A percentile compares a stretch with the other conserved stretches of the same genome.
phyloP scores from a whole-genome alignment of 2,113 vertebrate species.

The Polypterus bichir region DNA sequence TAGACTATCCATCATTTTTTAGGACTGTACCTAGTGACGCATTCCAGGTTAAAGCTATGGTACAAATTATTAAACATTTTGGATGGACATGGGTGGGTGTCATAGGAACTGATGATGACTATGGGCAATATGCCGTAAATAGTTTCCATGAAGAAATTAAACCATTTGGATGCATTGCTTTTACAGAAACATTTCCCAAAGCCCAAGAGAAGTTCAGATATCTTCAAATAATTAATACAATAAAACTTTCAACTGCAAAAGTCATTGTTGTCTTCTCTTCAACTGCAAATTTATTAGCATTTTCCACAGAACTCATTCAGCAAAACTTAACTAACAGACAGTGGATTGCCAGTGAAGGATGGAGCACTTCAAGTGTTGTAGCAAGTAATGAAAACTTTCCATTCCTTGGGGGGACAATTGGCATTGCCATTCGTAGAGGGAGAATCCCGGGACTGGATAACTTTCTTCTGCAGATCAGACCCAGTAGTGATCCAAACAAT shows the following conservation, averaged over 20 bases:
- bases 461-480: slow-evolving; percentile 5
- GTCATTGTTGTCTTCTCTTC: slow-evolving; percentile 9
- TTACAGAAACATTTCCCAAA: slow-evolving; percentile 1
- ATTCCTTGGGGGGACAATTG: slow-evolving; percentile 6
- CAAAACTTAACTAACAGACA: slow-evolving; percentile 7
- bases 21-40: slow-evolving; percentile 13
- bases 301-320: slow-evolving; percentile 9
- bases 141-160: slow-evolving; percentile 8
- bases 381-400: background rate
- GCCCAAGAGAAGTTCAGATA: background rate
- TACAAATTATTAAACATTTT: slow-evolving; percentile 3
- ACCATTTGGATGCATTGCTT: background rate
- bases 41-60: slow-evolving; percentile 5
- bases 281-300: slow-evolving; percentile 7
- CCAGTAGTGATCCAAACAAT: slow-evolving; percentile 4
- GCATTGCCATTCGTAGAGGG: slow-evolving; percentile 3
- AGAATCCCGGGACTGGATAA: slow-evolving; percentile 3
- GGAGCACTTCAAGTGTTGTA: slow-evolving; percentile 9
- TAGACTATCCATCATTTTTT: slow-evolving; percentile 11
- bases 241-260: slow-evolving; percentile 1
- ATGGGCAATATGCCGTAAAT: slow-evolving; percentile 6
- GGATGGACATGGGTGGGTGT: slow-evolving; percentile 14
- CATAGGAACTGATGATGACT: slow-evolving; percentile 9
- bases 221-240: slow-evolving; percentile 9
- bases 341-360: slow-evolving; percentile 15